Evolutionary conservation across 2,113 vertebrate species (phyloP), one percentile per base, ranked within the genome.

Genomic region (Chaetodon auriga): DNA sequence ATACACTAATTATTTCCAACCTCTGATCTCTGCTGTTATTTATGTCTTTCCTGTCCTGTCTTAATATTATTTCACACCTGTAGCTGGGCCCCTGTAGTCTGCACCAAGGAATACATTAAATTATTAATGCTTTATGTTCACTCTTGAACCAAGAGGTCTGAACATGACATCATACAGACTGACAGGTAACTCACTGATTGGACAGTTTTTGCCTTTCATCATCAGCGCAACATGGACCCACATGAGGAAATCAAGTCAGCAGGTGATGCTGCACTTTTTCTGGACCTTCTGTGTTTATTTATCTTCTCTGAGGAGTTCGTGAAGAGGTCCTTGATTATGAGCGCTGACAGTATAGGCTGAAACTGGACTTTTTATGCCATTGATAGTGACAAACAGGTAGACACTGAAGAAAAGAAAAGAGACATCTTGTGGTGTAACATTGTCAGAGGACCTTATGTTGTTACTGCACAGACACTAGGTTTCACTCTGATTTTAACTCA

Each of bases 231-330:
- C 46, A 48, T 15, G 46, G 14, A 48, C 46, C 6, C 23, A 68
- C 16, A 19, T 5, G 38, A 68, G 54, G 7, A 68, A 68, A 64
- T 62, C 53, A 21, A 23, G 46, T 16, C 46, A 61, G 70, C 76
- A 62, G 68, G 65, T 66, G 14, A 12, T 4, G 43, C 43, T 19
- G 15, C 49, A 38, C 66, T n/a, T 38, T 30, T 14, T 14, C 19
- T 41, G 49, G 4, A 53, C 11, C 38, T 68, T 48, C 62, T 62
- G 68, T 80, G 46, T 48, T 48, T 15, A 48, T 48, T 48, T 80
- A 51, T 80, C 64, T 53, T 70, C 45, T 75, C 35, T 53, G 23
- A 48, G 70, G 16, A n/a, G 69, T 23, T 68, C 58, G 62, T 45
- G 55, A 49, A 57, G 23, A 51, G 54, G 63, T 54, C 19, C 46